Percentiles rank a stretch among this genome's conserved stretches.
Conservation (phyloP, 2,113 vertebrate genomes). For the Tupaia chinensis region DNA sequence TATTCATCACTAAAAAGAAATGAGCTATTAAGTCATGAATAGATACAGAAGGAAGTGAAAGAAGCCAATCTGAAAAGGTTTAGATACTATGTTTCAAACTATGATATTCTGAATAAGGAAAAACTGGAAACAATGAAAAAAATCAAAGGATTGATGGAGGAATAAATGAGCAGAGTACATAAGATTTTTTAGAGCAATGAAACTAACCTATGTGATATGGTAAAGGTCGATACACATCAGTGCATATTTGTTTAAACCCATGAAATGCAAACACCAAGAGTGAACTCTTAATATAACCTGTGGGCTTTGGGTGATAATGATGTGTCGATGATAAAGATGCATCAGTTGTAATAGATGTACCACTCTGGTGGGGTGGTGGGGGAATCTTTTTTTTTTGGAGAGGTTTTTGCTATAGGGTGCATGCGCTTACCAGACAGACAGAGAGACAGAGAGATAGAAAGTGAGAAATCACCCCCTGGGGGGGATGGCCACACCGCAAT, state of each 20-base stretch:
- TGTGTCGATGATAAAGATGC: neutral
- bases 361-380: neutral
- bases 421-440: too few relatives aligned
- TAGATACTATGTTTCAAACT: neutral
- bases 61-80: neutral
- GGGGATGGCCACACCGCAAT: too few relatives aligned
- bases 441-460: too few relatives aligned
- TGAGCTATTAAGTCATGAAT: neutral
- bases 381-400: too few relatives aligned
- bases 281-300: neutral
- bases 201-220: neutral
- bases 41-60: neutral
- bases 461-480: too few relatives aligned
- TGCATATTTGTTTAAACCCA: neutral
- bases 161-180: neutral
- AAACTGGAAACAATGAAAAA: neutral
- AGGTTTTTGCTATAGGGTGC: too few relatives aligned
- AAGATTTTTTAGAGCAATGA: neutral
- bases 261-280: neutral
- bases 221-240: neutral
- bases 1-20: neutral
- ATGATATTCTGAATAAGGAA: neutral
- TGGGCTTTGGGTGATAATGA: neutral
- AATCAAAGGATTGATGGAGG: neutral
- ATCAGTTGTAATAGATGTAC: neutral